Conservation (phyloP, 2,113 vertebrate species). For the Sigmodon hispidus region DNA sequence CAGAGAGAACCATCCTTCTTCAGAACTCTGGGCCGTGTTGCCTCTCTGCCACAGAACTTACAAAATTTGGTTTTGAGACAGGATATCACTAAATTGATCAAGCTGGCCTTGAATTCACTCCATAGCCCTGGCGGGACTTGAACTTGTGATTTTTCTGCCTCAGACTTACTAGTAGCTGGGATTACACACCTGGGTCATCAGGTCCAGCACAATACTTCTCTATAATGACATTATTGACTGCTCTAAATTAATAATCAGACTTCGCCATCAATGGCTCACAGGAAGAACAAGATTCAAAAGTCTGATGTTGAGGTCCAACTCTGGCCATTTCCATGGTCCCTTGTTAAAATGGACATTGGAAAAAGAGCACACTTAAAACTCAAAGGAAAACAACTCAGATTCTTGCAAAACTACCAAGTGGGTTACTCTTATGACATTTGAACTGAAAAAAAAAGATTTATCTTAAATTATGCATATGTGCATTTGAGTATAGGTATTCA, state of each 20-base stretch:
- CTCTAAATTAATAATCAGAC: background rate
- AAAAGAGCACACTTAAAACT: background rate
- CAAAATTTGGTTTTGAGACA: background rate
- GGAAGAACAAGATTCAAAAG: background rate
- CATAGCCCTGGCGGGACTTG: too few relatives aligned
- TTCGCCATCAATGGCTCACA: rapidly evolving
- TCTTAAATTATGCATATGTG: background rate
- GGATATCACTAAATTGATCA: background rate
- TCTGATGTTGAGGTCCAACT: rapidly evolving
- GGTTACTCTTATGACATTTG: background rate
- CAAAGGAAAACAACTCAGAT: background rate
- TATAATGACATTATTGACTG: background rate
- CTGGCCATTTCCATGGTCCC: background rate
- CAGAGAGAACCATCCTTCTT: rapidly evolving
- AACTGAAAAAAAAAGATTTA: background rate
- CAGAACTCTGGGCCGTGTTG: background rate
- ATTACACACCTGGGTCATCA: background rate
- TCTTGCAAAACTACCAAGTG: background rate
- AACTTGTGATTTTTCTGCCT: background rate
- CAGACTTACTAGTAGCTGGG: background rate
- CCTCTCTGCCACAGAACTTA: background rate
- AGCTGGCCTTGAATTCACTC: background rate
- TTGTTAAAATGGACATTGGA: background rate
- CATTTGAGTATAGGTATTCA: too few relatives aligned
- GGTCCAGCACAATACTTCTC: background rate